Evolutionary conservation across 2,888 invertebrate genomes (phyloP), one percentile per base, ranked within the genome.

Genomic region (Capitulum mitella): DNA sequence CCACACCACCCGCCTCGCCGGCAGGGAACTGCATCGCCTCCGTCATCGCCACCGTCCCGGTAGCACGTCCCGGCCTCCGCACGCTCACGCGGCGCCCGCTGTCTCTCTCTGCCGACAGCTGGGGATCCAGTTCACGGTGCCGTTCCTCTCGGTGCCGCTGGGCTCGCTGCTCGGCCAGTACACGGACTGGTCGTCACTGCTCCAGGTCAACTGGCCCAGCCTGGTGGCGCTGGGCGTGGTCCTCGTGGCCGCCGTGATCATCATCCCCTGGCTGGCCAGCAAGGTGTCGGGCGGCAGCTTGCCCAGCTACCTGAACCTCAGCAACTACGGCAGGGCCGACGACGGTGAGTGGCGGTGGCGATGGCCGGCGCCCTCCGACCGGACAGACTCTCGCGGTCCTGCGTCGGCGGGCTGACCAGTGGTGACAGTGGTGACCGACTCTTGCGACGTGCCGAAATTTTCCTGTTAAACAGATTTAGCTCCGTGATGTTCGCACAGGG

Each of bases 101-200:
- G 43, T 43, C 6, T 12, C 12, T 5, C 43, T 58, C 29, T 16
- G n/a, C 16, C 61, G 37, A 26, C 81, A 82, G 82, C 64, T 82
- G 48, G 82, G 82, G n/a, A 70, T 82, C 26, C 80, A 80, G 61
- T 82, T 82, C 79, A 82, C 81, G 14, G 80, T 82, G n/a, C 82
- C 82, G n/a, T 82, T 82, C 77, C 76, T 82, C 8, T 82, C 82
- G 29, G 78, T 82, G 43, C 82, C 82, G 19, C 78, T 79, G 64
- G 43, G 77, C 1, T 79, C 80, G 34, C 64, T 82, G 19, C 34
- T 80, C n/a, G 79, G 80, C 19, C 76, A 80, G 32, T 19, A 78
- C 54, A 40, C 78, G 0, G 81, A 80, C 77, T 46, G 80, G n/a
- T 58, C 74, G 22, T 78, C 78, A 3, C 79, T 81, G 19, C 32